A percentile compares a stretch with the other conserved stretches of the same genome.
These are phyloP conservation scores for Corythoichthys intestinalis DNA, from an alignment of 2,113 vertebrate genomes.

Conservation along the genomic window DNA sequence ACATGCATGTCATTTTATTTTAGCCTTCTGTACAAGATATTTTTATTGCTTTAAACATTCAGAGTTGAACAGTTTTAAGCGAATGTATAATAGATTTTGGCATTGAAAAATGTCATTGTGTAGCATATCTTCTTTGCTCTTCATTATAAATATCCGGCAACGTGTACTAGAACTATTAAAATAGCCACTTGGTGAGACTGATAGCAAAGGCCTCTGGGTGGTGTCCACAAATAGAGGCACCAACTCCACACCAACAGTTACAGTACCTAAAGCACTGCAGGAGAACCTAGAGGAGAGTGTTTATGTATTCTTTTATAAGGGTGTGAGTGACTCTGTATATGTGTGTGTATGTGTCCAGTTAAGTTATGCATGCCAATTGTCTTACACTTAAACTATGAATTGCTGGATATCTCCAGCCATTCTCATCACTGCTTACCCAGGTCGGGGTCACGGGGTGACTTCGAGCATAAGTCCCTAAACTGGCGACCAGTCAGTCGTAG, in stretches of 20 bases:
- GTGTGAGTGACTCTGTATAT: background rate
- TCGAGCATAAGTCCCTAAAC: too few species aligned
- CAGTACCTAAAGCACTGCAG: background rate
- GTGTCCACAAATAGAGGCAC: constrained; percentile 60
- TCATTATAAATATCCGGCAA: background rate
- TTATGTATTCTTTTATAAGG: background rate
- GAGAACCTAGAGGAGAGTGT: background rate
- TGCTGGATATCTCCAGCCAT: too few species aligned
- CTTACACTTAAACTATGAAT: too few species aligned
- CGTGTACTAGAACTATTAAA: background rate
- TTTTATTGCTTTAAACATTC: background rate
- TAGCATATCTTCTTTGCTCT: background rate
- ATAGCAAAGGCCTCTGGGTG: constrained; percentile 39
- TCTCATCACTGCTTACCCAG: too few species aligned
- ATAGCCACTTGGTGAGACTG: background rate
- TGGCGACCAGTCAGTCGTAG: too few species aligned
- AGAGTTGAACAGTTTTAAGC: background rate
- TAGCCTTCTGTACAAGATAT: too few species aligned
- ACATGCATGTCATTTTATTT: too few species aligned
- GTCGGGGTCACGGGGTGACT: too few species aligned
- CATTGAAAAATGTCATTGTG: background rate
- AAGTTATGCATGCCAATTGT: background rate
- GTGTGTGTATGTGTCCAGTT: background rate
- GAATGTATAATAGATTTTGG: background rate
- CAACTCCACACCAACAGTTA: constrained; percentile 10